Percentiles rank a stretch among this genome's conserved stretches.
phyloP scores from a whole-genome alignment of 30 jellyfish, hydroid and myxozoan species.

The Aurelia sp. region DNA sequence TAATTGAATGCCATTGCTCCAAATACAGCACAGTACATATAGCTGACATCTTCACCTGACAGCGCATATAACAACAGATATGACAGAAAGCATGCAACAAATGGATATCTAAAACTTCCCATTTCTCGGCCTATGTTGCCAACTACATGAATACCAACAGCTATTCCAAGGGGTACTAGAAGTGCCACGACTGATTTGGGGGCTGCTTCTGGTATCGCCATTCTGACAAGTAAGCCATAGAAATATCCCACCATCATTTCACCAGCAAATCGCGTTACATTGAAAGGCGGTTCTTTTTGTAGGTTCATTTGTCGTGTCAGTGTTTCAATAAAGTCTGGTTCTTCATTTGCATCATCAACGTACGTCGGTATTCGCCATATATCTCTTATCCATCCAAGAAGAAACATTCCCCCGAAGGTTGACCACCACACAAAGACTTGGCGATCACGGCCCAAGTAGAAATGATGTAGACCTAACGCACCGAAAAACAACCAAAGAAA shows the following conservation, averaged over 20 bases:
- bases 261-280: conserved; percentile 85
- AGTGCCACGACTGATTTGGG: conserved; percentile 64
- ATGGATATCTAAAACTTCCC: conserved; percentile 84
- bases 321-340: conserved; percentile 63
- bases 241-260: conserved; percentile 92
- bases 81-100: conserved; percentile 59
- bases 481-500: conserved; percentile 95
- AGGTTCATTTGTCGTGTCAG: conserved; percentile 68
- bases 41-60: conserved; percentile 81
- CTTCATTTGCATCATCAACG: conserved; percentile 97
- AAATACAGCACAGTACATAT: conserved; percentile 93
- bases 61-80: conserved; percentile 27
- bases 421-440: conserved; percentile 99
- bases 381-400: conserved; percentile 96
- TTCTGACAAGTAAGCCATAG: conserved; percentile 85
- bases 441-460: conserved; percentile 95
- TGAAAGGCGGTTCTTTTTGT: conserved; percentile 84
- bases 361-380: conserved; percentile 98
- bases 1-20: conserved; percentile 83
- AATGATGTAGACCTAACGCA: conserved; percentile 93
- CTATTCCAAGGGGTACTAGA: conserved; percentile 83
- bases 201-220: conserved; percentile 91
- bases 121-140: conserved; percentile 95
- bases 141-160: conserved; percentile 89
- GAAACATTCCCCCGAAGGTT: conserved; percentile 91